Evolutionary conservation across 2,888 invertebrate genomes (phyloP).

Genomic region (Dugesia japonica): DNA sequence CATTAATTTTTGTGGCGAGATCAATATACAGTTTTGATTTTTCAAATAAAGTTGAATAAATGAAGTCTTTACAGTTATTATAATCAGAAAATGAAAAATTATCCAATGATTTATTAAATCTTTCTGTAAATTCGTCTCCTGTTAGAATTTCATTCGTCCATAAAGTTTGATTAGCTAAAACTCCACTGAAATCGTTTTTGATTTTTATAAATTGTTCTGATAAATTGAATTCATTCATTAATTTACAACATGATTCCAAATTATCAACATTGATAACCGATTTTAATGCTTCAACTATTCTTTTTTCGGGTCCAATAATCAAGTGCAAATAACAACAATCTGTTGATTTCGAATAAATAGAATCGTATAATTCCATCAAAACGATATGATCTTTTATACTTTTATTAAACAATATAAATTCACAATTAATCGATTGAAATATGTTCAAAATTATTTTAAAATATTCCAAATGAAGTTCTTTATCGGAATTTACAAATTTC

Average conservation of each 20-base stretch:
- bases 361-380: neutral
- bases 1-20: neutral
- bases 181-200: neutral
- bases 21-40: neutral
- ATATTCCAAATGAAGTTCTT: neutral
- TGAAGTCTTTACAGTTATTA: neutral
- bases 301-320: neutral
- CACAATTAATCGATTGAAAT: neutral
- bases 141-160: neutral
- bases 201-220: neutral
- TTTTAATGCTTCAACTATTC: neutral
- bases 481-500: neutral
- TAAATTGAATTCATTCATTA: neutral
- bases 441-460: neutral
- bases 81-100: neutral
- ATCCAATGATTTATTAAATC: neutral
- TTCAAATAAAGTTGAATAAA: neutral
- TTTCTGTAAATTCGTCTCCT: neutral
- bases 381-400: neutral
- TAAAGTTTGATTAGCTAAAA: neutral
- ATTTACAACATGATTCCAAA: slow-evolving; percentile 1
- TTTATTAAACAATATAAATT: neutral
- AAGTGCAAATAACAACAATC: neutral
- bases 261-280: neutral
- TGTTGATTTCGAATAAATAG: neutral